These are phyloP conservation scores for Chlorodrepanis virens DNA, from an alignment of 2,113 vertebrate species.

Conservation along the genomic window DNA sequence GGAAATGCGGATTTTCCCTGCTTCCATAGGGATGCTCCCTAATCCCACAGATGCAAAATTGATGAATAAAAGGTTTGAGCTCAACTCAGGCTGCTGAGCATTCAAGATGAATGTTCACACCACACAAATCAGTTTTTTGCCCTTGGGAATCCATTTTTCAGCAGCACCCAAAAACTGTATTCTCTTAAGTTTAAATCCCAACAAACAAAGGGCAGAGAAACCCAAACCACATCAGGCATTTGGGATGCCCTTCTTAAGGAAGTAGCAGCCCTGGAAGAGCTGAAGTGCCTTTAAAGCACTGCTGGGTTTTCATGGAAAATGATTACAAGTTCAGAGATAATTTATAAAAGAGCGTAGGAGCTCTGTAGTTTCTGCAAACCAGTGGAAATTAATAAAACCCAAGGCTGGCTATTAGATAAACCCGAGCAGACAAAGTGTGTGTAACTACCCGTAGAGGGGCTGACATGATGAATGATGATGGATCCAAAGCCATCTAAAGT, in stretches of 20 bases:
- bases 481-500: constrained; percentile 7
- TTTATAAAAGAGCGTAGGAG: neutral
- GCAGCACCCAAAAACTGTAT: neutral
- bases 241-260: neutral
- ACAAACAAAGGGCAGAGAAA: neutral
- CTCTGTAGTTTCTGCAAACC: neutral
- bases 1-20: neutral
- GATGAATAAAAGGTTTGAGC: neutral
- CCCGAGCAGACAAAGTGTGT: constrained; percentile 6
- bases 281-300: neutral
- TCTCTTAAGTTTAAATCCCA: neutral
- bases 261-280: neutral
- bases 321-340: neutral
- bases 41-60: neutral
- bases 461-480: constrained; percentile 44
- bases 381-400: constrained; percentile 41
- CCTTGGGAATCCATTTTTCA: neutral
- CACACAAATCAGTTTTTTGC: neutral
- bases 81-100: neutral
- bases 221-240: neutral
- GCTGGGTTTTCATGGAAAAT: neutral
- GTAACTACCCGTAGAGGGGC: neutral
- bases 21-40: neutral
- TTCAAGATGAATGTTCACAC: neutral
- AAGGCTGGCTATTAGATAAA: constrained; percentile 1